Percentiles rank a stretch among this genome's conserved stretches.
phyloP scores from a whole-genome alignment of 2,113 vertebrate species.

The Pungitius pungitius region DNA sequence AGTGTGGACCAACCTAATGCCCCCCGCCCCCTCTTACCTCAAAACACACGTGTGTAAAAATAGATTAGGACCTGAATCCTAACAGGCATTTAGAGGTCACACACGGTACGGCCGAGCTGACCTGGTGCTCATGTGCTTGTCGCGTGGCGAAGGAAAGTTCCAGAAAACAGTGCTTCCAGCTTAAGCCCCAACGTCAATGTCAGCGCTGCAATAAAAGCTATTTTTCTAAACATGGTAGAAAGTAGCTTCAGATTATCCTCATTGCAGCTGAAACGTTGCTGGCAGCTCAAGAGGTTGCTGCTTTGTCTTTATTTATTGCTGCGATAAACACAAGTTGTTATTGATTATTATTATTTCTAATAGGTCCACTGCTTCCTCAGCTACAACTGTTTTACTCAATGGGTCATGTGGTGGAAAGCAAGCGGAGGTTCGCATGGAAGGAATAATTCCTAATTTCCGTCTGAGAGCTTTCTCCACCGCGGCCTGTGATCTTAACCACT shows the following conservation, averaged over 20 bases:
- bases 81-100: conserved; percentile 30
- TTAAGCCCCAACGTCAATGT: conserved; percentile 6
- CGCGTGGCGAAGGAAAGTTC: not conserved
- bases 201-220: not conserved
- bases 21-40: not conserved
- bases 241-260: not conserved
- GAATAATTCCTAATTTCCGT: conserved; percentile 26
- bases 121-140: not conserved
- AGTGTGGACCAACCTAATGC: conserved; percentile 13
- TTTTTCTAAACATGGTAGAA: not conserved
- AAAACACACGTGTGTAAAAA: conserved; percentile 8
- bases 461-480: conserved; percentile 51
- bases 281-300: not conserved
- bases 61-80: conserved; percentile 52
- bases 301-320: not conserved
- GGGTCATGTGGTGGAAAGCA: conserved; percentile 21
- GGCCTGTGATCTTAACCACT: conserved; percentile 21
- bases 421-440: conserved; percentile 43
- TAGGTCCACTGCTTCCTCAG: conserved; percentile 1
- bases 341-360: not conserved
- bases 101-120: too few relatives aligned
- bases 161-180: not conserved
- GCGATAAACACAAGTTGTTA: not conserved
- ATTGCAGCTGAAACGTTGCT: not conserved
- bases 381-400: conserved; percentile 8